phyloP scores from a whole-genome alignment of 2,113 vertebrate genomes.

The Petaurus breviceps region DNA sequence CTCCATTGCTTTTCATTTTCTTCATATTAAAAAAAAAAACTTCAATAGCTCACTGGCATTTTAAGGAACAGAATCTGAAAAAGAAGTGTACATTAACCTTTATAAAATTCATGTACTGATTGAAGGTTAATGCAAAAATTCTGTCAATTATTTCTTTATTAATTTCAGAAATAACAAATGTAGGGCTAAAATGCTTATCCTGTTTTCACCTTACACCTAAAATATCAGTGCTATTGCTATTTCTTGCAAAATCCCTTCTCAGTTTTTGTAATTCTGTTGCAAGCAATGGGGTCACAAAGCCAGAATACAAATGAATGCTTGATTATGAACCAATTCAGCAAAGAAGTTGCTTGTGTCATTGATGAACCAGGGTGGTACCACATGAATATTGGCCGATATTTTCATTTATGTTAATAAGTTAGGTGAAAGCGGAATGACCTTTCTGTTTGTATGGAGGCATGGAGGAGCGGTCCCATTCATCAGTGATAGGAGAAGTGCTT shows the following conservation, averaged over 20 bases:
- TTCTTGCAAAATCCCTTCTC: constrained; percentile 10
- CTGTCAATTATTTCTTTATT: constrained; percentile 6
- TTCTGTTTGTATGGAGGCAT: too few species aligned
- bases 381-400: background rate
- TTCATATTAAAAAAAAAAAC: background rate
- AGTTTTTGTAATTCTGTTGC: background rate
- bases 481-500: background rate
- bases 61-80: background rate
- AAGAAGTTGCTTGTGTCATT: background rate
- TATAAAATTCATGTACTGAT: background rate
- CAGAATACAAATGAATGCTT: background rate
- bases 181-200: background rate
- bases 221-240: background rate
- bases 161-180: background rate
- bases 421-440: background rate
- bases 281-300: background rate
- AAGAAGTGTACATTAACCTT: background rate
- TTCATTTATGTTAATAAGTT: background rate
- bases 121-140: background rate
- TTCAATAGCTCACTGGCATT: background rate
- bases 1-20: background rate
- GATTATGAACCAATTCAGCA: background rate
- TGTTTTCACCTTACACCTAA: background rate
- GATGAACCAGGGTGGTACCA: background rate
- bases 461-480: background rate